Evolutionary conservation across 2,888 invertebrate genomes (phyloP), one percentile per base, ranked within the genome.

Genomic region (Pteria penguin): DNA sequence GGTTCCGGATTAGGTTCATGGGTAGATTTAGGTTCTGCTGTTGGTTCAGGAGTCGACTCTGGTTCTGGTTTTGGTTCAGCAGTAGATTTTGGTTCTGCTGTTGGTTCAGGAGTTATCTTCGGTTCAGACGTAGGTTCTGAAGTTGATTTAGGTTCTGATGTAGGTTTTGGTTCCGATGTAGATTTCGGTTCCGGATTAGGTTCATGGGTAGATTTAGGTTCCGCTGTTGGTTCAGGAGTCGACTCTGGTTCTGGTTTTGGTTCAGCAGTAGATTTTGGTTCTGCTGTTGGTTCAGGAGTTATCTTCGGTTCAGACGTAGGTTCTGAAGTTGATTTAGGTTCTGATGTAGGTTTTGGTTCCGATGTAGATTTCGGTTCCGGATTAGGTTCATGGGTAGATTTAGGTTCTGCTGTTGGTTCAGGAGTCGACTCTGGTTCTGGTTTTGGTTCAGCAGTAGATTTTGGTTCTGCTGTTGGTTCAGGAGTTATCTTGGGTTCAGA

Each of bases 261-360:
- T 74, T 79, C 68, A 31, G 63, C 29, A 0, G 69, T 60, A 2
- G 60, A 31, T 27, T 52, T 45, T 18, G 70, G 57, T n/a, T 70
- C 72, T 24, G 75, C 31, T 45, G 67, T 63, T 14, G 70, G 36
- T 5, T 27, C 33, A 2, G 73, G 58, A 66, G 61, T 61, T 5
- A 65, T 31, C 1, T 27, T 57, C 4, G 76, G 45, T 67, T 71
- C 75, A 31, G 61, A 36, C 24, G 65, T 60, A 14, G 79, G 32
- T 60, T 66, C 29, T 36, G 78, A 14, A 32, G 68, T 52, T 11
- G 52, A 1, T 58, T 71, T 80, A 4, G 88, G 67, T 58, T 77
- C 66, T 18, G 81, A 75, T 52, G 14, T 8, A 24, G 72, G 58
- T 32, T 36, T 61, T 45, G 72, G 62, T 45, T 36, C 31, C 11